A percentile compares a stretch with the other conserved stretches of the same genome.
phyloP scores from a whole-genome alignment of 2,888 invertebrate species.

The Chloroclystis v-ata region DNA sequence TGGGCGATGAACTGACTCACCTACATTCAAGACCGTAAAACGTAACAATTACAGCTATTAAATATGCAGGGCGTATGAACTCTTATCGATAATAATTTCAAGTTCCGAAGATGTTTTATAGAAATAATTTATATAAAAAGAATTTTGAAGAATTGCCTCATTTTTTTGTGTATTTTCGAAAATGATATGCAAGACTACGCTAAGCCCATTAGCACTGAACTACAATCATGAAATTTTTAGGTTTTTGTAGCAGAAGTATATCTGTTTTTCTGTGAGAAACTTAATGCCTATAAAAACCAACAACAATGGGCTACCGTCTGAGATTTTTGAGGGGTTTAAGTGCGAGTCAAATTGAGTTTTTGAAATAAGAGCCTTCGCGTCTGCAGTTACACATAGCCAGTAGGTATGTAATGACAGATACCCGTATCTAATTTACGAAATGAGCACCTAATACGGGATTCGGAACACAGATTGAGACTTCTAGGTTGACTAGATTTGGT shows the following conservation, averaged over 20 bases:
- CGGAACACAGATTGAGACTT: conserved; percentile 9
- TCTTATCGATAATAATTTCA: conserved; percentile 5
- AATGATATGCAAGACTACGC: too few species aligned
- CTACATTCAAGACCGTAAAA: conserved; percentile 19
- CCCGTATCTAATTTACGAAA: conserved; percentile 12
- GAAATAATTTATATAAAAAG: too few species aligned
- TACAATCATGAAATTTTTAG: too few species aligned
- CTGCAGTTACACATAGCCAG: conserved; percentile 1
- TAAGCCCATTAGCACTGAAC: too few species aligned
- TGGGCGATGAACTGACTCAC: conserved; percentile 23
- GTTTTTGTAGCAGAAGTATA: too few species aligned
- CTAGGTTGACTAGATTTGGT: not conserved
- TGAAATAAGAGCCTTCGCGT: conserved; percentile 10
- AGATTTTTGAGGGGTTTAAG: conserved; percentile 6
- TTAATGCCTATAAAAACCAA: not conserved
- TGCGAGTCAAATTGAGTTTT: conserved; percentile 17
- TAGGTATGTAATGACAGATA: conserved; percentile 17
- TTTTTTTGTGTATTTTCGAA: too few species aligned
- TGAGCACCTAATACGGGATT: conserved; percentile 2
- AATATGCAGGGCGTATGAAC: conserved; percentile 15
- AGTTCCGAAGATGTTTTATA: too few species aligned
- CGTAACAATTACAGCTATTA: conserved; percentile 20
- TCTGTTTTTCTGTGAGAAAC: too few species aligned
- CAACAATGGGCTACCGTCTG: conserved; percentile 1
- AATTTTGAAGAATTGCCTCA: too few species aligned